These are phyloP conservation scores for Litoditis marina DNA, from an alignment of 2,888 invertebrate genomes.

Conservation along the genomic window DNA sequence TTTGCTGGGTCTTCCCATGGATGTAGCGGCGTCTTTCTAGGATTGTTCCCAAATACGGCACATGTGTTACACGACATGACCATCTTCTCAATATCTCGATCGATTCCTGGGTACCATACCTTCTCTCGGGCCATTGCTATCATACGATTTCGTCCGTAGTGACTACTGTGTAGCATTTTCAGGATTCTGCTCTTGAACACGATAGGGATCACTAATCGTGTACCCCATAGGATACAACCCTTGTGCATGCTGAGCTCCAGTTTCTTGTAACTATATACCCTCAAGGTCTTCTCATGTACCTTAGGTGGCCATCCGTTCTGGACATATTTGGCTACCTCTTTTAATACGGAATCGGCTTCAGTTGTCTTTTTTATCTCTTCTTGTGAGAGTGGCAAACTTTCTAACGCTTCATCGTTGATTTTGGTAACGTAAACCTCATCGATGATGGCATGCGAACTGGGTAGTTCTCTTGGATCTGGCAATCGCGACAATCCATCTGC, in stretches of 20 bases:
- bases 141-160: constrained; percentile 53
- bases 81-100: constrained; percentile 29
- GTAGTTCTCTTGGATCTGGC: constrained; percentile 11
- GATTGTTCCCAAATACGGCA: constrained; percentile 23
- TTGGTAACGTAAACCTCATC: constrained; percentile 16
- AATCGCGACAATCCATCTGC: constrained; percentile 60
- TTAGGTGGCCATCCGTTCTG: too few relatives aligned
- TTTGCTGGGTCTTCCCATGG: constrained; percentile 52
- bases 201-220: constrained; percentile 48
- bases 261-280: too few relatives aligned
- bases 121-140: constrained; percentile 49
- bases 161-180: constrained; percentile 46
- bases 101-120: constrained; percentile 55
- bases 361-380: too few relatives aligned
- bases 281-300: too few relatives aligned
- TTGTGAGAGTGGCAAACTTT: too few relatives aligned
- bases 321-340: too few relatives aligned
- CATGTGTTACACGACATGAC: constrained; percentile 40
- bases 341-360: too few relatives aligned
- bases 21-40: constrained; percentile 38
- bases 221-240: too few relatives aligned
- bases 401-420: too few relatives aligned
- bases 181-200: constrained; percentile 33
- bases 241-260: too few relatives aligned
- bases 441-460: background rate